Conservation (phyloP, 1,140 invertebrate genomes). For the Lasioglossum albipes region DNA sequence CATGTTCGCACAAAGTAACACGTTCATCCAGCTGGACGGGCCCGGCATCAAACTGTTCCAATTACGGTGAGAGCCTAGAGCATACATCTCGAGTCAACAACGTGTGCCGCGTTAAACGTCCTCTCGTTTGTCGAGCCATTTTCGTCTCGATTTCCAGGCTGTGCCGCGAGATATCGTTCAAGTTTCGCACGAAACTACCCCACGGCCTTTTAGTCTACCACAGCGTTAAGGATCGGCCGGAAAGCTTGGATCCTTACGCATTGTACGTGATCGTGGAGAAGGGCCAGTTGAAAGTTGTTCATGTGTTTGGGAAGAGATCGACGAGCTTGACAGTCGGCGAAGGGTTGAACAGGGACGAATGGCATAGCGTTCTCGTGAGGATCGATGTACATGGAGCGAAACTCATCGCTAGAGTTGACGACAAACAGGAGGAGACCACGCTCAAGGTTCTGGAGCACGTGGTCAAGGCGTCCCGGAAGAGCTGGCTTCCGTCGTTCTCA, state of each 20-base stretch:
- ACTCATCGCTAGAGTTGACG: conserved; percentile 91
- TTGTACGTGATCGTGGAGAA: conserved; percentile 94
- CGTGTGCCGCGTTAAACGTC: too few relatives aligned
- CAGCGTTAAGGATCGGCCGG: conserved; percentile 90
- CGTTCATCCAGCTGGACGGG: conserved; percentile 92
- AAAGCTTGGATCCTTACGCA: conserved; percentile 89
- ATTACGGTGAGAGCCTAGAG: conserved; percentile 82
- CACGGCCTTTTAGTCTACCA: conserved; percentile 93
- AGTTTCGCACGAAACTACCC: conserved; percentile 91
- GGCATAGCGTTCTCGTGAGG: conserved; percentile 91
- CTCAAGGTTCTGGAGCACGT: conserved; percentile 89
- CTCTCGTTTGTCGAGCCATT: background rate
- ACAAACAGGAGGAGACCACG: conserved; percentile 88
- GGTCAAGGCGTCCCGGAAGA: conserved; percentile 90
- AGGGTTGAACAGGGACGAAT: conserved; percentile 92
- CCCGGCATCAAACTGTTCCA: conserved; percentile 92
- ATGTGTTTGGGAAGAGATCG: conserved; percentile 91
- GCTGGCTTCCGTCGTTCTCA: conserved; percentile 91
- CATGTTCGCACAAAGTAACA: conserved; percentile 92
- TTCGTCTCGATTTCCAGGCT: conserved; percentile 80
- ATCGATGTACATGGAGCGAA: conserved; percentile 91
- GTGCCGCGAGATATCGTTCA: conserved; percentile 92
- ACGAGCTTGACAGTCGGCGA: conserved; percentile 92
- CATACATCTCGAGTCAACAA: too few relatives aligned
- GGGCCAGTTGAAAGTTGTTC: conserved; percentile 93